Conservation (phyloP, 2,888 invertebrate species). For the Synergus umbraculus region DNA sequence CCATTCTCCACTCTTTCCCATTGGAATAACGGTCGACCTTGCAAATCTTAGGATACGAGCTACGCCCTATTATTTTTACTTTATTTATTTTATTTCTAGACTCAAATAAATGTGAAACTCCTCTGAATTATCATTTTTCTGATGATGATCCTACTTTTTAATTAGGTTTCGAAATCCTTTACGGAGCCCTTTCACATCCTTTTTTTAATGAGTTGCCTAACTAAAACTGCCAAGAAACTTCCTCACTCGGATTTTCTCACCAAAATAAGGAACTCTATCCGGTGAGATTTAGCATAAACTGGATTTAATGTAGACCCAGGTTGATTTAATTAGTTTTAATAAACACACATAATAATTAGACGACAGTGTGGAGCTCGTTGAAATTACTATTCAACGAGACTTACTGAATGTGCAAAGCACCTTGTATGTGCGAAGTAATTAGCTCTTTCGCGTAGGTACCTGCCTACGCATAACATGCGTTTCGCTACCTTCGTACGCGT, state of each 20-base stretch:
- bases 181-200: too few species aligned
- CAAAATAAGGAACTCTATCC: background rate
- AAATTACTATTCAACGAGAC: conserved; percentile 35
- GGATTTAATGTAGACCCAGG: background rate
- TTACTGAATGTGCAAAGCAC: background rate
- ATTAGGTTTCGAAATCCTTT: background rate
- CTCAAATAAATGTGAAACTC: background rate
- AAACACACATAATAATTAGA: conserved; percentile 38
- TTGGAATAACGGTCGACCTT: conserved; percentile 24
- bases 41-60: conserved; percentile 15
- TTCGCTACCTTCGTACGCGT: conserved; percentile 43
- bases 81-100: background rate
- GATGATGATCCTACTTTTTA: background rate
- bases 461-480: conserved; percentile 49
- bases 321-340: conserved; percentile 35
- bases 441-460: conserved; percentile 51
- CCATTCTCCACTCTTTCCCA: conserved; percentile 22
- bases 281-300: background rate
- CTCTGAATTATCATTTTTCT: background rate
- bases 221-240: background rate
- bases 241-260: background rate
- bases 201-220: background rate
- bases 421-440: conserved; percentile 46
- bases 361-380: background rate
- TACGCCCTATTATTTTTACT: conserved; percentile 11